phyloP scores from a whole-genome alignment of 2,888 invertebrate genomes.

The Hemistola chrysoprasaria region DNA sequence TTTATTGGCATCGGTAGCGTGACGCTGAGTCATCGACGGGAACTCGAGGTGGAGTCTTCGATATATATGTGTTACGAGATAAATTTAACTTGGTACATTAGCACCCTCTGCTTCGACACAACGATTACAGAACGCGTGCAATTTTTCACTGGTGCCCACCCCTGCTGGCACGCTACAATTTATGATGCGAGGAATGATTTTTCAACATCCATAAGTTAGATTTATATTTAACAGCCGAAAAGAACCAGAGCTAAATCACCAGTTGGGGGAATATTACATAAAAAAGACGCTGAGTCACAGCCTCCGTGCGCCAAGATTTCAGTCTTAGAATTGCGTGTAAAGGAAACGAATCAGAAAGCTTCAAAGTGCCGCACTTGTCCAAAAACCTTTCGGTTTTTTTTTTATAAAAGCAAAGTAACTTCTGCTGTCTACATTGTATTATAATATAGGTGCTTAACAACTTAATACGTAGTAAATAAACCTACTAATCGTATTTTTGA shows the following conservation, averaged over 20 bases:
- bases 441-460: too few relatives aligned
- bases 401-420: too few relatives aligned
- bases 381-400: too few relatives aligned
- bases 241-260: conserved; percentile 55
- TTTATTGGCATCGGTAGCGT: conserved; percentile 32
- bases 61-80: conserved; percentile 71
- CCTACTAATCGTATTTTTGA: too few relatives aligned
- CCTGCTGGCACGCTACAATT: conserved; percentile 63
- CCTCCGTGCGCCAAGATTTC: conserved; percentile 22
- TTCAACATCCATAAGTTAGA: conserved; percentile 74
- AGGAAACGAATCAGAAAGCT: conserved; percentile 8
- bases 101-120: conserved; percentile 69
- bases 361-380: too few relatives aligned
- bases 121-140: conserved; percentile 69
- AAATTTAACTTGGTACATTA: conserved; percentile 74
- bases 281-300: conserved; percentile 51
- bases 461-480: too few relatives aligned
- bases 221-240: conserved; percentile 69
- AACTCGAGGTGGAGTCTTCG: conserved; percentile 44
- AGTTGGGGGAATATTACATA: conserved; percentile 41
- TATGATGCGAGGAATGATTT: conserved; percentile 76
- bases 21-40: conserved; percentile 45
- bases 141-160: conserved; percentile 74
- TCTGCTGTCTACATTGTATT: too few relatives aligned
- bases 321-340: conserved; percentile 18